Conservation (phyloP, 2,113 vertebrate species). For the chimpanzee (Pan troglodytes) region DNA sequence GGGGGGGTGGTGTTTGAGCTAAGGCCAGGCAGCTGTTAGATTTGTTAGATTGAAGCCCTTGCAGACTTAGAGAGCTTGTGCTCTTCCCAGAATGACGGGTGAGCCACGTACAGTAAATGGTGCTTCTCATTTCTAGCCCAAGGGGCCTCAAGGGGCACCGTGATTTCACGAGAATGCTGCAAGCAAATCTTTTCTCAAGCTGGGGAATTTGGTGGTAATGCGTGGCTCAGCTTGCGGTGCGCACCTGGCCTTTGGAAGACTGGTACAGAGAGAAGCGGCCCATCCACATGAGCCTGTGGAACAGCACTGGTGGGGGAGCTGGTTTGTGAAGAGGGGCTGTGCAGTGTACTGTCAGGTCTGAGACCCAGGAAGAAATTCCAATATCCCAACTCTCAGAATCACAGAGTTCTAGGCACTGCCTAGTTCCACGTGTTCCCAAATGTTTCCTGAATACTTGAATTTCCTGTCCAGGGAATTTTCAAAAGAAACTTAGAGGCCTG, state of each 20-base stretch:
- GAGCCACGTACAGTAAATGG: neutral
- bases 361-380: neutral
- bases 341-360: neutral
- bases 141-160: neutral
- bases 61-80: neutral
- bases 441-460: neutral
- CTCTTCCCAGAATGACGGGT: neutral
- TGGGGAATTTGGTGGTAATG: neutral
- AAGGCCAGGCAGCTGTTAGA: neutral
- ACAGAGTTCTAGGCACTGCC: neutral
- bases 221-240: neutral
- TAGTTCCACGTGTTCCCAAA: neutral
- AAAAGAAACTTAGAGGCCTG: neutral
- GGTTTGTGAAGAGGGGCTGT: neutral
- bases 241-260: neutral
- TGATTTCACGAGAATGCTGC: neutral
- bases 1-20: neutral
- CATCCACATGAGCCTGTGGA: neutral
- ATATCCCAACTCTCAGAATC: neutral
- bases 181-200: neutral
- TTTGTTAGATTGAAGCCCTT: neutral
- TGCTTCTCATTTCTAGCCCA: neutral
- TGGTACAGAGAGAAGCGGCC: neutral
- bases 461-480: conserved; percentile 15
- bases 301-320: neutral